phyloP scores from a whole-genome alignment of 2,797 vertebrate species.

The Acanthornis magna region DNA sequence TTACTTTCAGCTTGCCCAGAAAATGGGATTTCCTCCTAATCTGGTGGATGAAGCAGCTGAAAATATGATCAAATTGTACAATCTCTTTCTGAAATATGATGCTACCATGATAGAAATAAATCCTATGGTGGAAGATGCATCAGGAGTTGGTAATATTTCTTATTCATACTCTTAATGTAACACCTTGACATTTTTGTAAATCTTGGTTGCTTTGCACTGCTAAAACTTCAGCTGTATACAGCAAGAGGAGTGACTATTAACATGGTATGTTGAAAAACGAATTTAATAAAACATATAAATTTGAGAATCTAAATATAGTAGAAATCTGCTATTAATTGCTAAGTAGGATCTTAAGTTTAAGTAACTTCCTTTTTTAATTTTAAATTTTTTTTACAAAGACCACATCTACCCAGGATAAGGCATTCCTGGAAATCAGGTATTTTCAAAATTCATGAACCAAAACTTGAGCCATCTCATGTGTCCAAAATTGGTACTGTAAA shows the following conservation, averaged over 20 bases:
- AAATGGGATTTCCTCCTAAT: constrained; percentile 92
- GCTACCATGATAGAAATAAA: constrained; percentile 99
- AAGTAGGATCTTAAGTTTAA: not conserved
- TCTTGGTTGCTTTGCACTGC: not conserved
- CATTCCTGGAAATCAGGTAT: not conserved
- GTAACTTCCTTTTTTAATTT: not conserved
- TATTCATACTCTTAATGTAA: not conserved
- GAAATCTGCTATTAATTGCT: not conserved
- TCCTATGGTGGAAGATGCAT: constrained; percentile 97
- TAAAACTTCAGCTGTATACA: not conserved
- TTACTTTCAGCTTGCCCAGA: constrained; percentile 86
- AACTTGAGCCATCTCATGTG: not conserved
- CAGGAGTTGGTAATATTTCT: constrained; percentile 86
- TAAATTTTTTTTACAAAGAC: not conserved
- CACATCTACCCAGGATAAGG: not conserved
- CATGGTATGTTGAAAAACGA: not conserved
- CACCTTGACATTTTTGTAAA: not conserved
- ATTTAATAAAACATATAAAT: not conserved
- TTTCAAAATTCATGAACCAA: not conserved
- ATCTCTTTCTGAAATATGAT: constrained; percentile 94
- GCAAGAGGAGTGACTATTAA: not conserved
- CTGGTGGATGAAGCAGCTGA: constrained; percentile 90
- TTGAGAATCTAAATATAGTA: not conserved
- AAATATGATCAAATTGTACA: constrained; percentile 95
- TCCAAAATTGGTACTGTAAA: not conserved